Conservation (phyloP, 2,797 vertebrate genomes). For the Ceyx erithaca region DNA sequence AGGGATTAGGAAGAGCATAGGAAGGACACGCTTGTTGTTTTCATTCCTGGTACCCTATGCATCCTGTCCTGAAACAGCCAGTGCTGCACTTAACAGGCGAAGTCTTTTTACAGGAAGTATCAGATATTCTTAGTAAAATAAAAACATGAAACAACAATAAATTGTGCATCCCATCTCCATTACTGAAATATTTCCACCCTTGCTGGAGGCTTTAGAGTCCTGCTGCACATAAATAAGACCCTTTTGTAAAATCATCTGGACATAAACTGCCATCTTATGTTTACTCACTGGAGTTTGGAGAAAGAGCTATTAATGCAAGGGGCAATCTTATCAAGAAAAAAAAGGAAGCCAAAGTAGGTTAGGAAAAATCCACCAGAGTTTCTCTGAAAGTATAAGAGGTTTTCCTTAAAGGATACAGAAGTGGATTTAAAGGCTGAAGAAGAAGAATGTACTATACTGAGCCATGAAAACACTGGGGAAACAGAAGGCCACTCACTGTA, state of each 20-base stretch:
- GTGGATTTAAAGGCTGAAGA: slow-evolving; percentile 23
- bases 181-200: neutral
- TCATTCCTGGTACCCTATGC: neutral
- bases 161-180: neutral
- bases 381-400: neutral
- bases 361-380: slow-evolving; percentile 16
- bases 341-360: neutral
- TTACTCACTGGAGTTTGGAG: neutral
- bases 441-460: neutral
- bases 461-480: neutral
- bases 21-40: neutral
- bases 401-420: slow-evolving; percentile 1
- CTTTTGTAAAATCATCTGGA: slow-evolving; percentile 26
- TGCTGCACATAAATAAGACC: neutral
- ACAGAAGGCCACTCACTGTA: neutral
- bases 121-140: neutral
- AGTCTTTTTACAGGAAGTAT: neutral
- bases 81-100: neutral
- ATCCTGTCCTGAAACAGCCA: neutral
- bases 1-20: neutral
- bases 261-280: neutral
- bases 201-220: neutral
- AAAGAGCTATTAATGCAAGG: slow-evolving; percentile 1
- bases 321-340: neutral
- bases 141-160: neutral